These are phyloP conservation scores for Esox lucius DNA, from an alignment of 2,797 vertebrate genomes.

Conservation along the genomic window DNA sequence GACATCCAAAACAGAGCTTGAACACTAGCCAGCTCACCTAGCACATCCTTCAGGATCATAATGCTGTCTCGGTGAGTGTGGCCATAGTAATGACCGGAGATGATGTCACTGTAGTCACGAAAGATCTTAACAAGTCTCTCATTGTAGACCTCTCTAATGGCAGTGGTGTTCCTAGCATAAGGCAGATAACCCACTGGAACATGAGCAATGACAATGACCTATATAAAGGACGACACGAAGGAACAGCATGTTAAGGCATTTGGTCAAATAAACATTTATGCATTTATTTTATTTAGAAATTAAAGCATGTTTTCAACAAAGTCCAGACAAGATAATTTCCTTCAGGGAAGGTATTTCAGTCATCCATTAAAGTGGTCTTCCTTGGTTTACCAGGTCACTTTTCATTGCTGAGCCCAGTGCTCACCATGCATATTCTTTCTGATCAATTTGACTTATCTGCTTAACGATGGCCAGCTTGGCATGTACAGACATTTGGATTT, in stretches of 20 bases:
- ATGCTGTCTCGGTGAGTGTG: slow-evolving; percentile 93
- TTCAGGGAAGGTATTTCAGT: not conserved
- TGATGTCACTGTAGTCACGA: slow-evolving; percentile 81
- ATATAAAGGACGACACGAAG: slow-evolving; percentile 19
- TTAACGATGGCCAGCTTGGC: too few relatives aligned
- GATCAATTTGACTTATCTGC: too few relatives aligned
- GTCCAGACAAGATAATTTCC: not conserved
- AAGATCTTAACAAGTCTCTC: slow-evolving; percentile 86
- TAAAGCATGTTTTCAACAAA: too few relatives aligned
- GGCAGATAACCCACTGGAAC: slow-evolving; percentile 90
- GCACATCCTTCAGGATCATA: slow-evolving; percentile 87
- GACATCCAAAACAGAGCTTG: not conserved
- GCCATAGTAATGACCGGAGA: slow-evolving; percentile 91
- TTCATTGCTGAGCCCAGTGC: too few relatives aligned
- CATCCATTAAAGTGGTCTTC: not conserved
- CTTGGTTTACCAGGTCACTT: too few relatives aligned
- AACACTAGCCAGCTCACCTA: slow-evolving; percentile 69
- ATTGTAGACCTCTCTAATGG: slow-evolving; percentile 80
- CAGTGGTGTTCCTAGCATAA: slow-evolving; percentile 69
- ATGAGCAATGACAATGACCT: slow-evolving; percentile 94
- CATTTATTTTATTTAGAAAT: too few relatives aligned
- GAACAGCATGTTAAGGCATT: slow-evolving; percentile 26
- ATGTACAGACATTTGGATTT: too few relatives aligned
- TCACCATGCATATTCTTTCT: too few relatives aligned
- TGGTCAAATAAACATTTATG: too few relatives aligned